Conservation (phyloP, 1,140 invertebrate species). For the Armadillidium nasatum region DNA sequence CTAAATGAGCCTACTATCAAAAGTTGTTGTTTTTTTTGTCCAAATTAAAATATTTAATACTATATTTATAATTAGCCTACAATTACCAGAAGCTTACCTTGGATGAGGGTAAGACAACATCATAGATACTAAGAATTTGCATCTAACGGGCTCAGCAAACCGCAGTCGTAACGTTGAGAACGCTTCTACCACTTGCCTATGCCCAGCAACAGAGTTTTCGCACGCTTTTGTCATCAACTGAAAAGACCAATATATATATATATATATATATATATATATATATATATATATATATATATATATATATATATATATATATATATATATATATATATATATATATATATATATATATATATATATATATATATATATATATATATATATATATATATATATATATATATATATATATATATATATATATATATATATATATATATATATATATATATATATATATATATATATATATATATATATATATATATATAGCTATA, state of each 20-base stretch:
- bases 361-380: conserved; percentile 26
- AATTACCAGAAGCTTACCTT: conserved; percentile 26
- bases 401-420: conserved; percentile 26
- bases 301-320: conserved; percentile 28
- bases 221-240: conserved; percentile 50
- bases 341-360: not conserved
- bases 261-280: conserved; percentile 29
- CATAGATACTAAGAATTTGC: conserved; percentile 82
- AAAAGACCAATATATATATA: conserved; percentile 23
- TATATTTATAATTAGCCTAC: too few relatives aligned
- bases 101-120: conserved; percentile 55
- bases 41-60: too few relatives aligned
- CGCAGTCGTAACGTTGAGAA: conserved; percentile 20
- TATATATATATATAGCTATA: too few relatives aligned
- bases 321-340: conserved; percentile 21
- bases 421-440: conserved; percentile 25
- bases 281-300: conserved; percentile 26
- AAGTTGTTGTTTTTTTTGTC: too few relatives aligned
- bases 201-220: conserved; percentile 54
- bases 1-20: too few relatives aligned
- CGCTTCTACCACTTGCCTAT: conserved; percentile 65
- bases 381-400: conserved; percentile 28
- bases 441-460: too few relatives aligned
- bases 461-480: too few relatives aligned
- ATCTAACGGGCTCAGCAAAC: conserved; percentile 80